Evolutionary conservation across 1,140 invertebrate genomes (phyloP), one percentile per base, ranked within the genome.

Genomic region (Geopemphigus sp.): DNA sequence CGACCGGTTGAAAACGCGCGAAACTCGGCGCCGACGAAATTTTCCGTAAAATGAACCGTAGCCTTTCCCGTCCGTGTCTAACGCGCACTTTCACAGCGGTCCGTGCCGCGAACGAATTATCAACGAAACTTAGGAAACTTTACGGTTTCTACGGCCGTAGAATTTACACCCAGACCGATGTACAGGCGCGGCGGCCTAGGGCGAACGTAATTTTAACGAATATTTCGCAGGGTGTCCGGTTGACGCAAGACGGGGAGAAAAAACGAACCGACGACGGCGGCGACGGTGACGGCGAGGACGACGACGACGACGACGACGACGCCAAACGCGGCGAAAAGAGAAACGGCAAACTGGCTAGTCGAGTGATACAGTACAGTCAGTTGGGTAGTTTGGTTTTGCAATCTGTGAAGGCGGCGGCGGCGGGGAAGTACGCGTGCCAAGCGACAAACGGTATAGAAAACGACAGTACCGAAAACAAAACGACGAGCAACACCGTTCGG

Each of bases 361-460:
- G 26, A 0, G 50, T 72, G 5, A 72, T 72, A 72, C 68, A 72
- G 17, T 72, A 72, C 68, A 72, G 68, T 12, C 68, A 72, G 15
- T 19, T 54, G 50, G 68, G 68, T 19, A 94, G 93, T 82, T 86
- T 95, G 73, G 92, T 95, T 0, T 89, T 95, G 45, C 93, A 94
- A 84, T 90, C 90, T 80, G 91, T 95, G 63, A 92, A 90, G n/a
- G 87, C 91, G 80, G 88, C 89, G 78, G 91, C 92, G 4, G 92
- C 92, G 6, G 94, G 94, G 1, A 90, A 92, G 83, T 95, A 94
- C 84, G 93, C 91, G 53, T 95, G 94, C 84, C 87, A 92, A 82
- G 93, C 93, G 10, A 72, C 68, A 29, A 72, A 72, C 5, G 68
- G 68, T 5, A 72, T 72, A 24, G 50, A 72, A 24, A 11, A 11